Conservation (phyloP, 2,113 vertebrate species). For the Neotragus pygmaeus region DNA sequence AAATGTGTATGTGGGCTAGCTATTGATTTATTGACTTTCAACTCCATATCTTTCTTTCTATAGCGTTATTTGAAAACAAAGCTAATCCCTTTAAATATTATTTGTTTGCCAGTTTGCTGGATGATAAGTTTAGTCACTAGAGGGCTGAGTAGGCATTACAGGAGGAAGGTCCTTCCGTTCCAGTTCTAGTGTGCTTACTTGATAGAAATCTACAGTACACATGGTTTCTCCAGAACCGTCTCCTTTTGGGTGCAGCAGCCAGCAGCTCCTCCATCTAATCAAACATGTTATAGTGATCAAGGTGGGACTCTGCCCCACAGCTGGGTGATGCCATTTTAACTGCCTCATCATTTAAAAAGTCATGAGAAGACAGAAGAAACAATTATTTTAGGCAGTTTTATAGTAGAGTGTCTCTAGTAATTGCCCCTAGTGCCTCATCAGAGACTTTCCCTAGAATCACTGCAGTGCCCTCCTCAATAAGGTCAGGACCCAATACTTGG, state of each 20-base stretch:
- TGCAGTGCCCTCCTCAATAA: background rate
- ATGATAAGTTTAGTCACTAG: background rate
- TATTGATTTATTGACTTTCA: background rate
- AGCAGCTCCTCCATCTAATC: background rate
- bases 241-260: background rate
- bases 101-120: background rate
- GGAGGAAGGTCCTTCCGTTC: background rate
- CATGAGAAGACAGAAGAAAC: background rate
- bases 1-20: background rate
- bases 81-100: background rate
- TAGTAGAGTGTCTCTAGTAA: background rate
- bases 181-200: background rate
- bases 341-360: background rate
- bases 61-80: background rate
- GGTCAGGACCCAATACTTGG: background rate
- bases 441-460: background rate
- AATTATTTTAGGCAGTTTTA: background rate
- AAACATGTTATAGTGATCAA: background rate
- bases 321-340: background rate
- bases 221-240: background rate
- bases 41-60: background rate
- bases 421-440: background rate
- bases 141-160: background rate
- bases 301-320: background rate
- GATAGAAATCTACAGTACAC: background rate